Percentiles rank a stretch among this genome's conserved stretches.
phyloP scores from a whole-genome alignment of 2,797 vertebrate species.

The Amblyopsis hoosieri region DNA sequence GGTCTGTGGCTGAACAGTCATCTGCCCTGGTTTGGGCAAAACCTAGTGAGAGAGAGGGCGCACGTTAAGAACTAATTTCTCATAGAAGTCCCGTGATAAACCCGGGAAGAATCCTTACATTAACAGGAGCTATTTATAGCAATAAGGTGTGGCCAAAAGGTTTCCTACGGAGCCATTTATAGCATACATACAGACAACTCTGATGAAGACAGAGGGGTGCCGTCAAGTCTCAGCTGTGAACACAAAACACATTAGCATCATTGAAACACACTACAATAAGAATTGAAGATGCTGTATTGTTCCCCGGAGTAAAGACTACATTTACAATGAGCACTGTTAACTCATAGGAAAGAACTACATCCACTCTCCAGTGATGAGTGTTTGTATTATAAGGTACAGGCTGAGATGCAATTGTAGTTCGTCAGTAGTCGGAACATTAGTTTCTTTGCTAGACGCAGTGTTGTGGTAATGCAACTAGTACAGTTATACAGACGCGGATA shows the following conservation, averaged over 20 bases:
- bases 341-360: too few relatives aligned
- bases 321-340: too few relatives aligned
- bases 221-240: conserved; percentile 87
- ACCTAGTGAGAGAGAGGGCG: conserved; percentile 51
- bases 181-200: conserved; percentile 85
- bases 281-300: too few relatives aligned
- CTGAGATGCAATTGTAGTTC: too few relatives aligned
- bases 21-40: conserved; percentile 61
- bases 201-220: conserved; percentile 76
- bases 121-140: neutral
- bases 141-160: neutral
- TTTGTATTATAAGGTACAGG: too few relatives aligned
- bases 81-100: neutral
- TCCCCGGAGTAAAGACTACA: too few relatives aligned
- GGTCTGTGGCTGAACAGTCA: conserved; percentile 39
- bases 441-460: too few relatives aligned
- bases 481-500: too few relatives aligned
- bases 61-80: neutral
- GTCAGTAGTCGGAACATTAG: too few relatives aligned
- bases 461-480: too few relatives aligned
- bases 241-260: neutral
- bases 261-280: too few relatives aligned
- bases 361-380: too few relatives aligned
- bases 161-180: neutral
- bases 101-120: neutral